These are phyloP conservation scores for Hermatobates lingyangjiaoensis DNA, from an alignment of 1,140 invertebrate species.

Conservation along the genomic window DNA sequence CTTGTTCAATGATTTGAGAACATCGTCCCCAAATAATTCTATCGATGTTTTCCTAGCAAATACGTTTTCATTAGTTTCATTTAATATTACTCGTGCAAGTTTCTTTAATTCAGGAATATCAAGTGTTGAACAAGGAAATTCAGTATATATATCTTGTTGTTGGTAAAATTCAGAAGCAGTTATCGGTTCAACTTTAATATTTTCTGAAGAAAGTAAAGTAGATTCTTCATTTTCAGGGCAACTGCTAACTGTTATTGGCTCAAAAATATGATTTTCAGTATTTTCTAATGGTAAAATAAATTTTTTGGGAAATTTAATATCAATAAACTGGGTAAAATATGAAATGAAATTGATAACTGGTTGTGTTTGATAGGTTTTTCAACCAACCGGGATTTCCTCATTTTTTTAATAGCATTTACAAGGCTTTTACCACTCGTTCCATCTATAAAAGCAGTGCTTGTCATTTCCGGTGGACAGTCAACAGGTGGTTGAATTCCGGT, in stretches of 20 bases:
- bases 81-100: constrained; percentile 3
- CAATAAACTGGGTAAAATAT: not conserved
- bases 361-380: not conserved
- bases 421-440: not conserved
- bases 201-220: not conserved
- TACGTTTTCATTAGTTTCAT: not conserved
- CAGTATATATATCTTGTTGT: not conserved
- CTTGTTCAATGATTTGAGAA: not conserved
- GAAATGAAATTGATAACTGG: not conserved
- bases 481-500: not conserved
- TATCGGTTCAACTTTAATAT: not conserved
- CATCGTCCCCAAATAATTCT: constrained; percentile 5
- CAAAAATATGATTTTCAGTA: not conserved
- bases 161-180: constrained; percentile 2
- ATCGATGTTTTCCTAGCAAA: not conserved
- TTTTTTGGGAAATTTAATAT: not conserved
- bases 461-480: not conserved
- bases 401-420: not conserved
- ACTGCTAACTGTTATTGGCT: not conserved
- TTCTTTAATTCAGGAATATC: not conserved
- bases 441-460: not conserved
- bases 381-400: not conserved
- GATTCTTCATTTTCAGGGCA: not conserved
- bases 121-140: constrained; percentile 1
- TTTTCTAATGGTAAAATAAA: not conserved